Evolutionary conservation across 1,140 invertebrate species (phyloP).

Genomic region (Ceratitis capitata): DNA sequence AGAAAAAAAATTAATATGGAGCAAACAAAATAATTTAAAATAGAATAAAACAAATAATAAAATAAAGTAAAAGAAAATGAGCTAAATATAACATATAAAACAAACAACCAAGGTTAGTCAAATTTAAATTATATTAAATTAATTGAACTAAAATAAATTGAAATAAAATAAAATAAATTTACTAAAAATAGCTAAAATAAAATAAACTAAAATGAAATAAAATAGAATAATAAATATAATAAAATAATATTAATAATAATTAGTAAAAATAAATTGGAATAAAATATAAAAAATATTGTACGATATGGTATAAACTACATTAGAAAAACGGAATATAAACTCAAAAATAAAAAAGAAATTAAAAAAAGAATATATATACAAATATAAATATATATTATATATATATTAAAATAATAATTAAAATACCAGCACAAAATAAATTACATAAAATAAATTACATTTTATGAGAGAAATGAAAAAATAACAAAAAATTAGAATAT

Average conservation of each 20-base stretch:
- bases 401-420: too few species aligned
- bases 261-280: neutral
- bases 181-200: neutral
- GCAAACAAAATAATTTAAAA: neutral
- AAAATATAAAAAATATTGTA: neutral
- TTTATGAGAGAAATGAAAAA: slow-evolving; percentile 18
- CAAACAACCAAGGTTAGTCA: neutral
- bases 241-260: neutral
- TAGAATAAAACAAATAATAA: neutral
- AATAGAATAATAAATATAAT: neutral
- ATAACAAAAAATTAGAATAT: neutral
- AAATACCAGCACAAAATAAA: too few species aligned
- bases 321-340: neutral
- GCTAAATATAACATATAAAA: neutral
- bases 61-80: neutral
- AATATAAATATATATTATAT: neutral
- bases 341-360: neutral
- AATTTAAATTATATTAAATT: neutral
- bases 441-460: neutral
- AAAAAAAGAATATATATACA: neutral
- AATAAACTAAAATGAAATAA: neutral
- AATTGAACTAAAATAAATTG: neutral
- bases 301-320: neutral
- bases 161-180: neutral
- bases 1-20: too few species aligned